Conservation (phyloP, 2,888 invertebrate species). For the Tigriopus californicus region DNA sequence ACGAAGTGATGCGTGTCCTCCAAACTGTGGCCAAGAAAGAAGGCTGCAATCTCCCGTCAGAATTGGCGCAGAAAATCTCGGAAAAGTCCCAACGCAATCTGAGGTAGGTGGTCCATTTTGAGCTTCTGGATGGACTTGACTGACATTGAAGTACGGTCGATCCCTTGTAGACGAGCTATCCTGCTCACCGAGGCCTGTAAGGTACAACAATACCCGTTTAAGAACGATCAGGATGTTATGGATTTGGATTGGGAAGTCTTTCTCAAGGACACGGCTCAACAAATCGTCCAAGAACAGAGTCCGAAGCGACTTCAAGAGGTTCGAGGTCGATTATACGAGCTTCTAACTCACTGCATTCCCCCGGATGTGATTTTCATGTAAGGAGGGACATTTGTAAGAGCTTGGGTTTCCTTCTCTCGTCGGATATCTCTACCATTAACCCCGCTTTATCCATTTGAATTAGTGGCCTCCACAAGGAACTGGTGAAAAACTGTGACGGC, state of each 20-base stretch:
- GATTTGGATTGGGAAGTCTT: slow-evolving; percentile 86
- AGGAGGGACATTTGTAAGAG: not conserved
- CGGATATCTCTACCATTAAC: no score
- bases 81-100: slow-evolving; percentile 67
- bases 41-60: slow-evolving; percentile 50
- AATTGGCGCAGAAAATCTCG: slow-evolving; percentile 56
- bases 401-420: not conserved
- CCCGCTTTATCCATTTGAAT: slow-evolving; percentile 18
- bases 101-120: slow-evolving; percentile 20
- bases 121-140: not conserved
- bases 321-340: slow-evolving; percentile 71
- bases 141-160: not conserved
- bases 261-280: slow-evolving; percentile 62
- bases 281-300: slow-evolving; percentile 68
- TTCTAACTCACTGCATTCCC: slow-evolving; percentile 83
- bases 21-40: slow-evolving; percentile 59
- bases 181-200: slow-evolving; percentile 83
- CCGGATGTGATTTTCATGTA: slow-evolving; percentile 58
- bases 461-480: slow-evolving; percentile 53
- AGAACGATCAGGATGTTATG: slow-evolving; percentile 37
- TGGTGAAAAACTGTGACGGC: slow-evolving; percentile 75
- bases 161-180: slow-evolving; percentile 47
- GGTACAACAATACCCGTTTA: slow-evolving; percentile 47
- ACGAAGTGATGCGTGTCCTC: slow-evolving; percentile 46
- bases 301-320: slow-evolving; percentile 65